Evolutionary conservation across 1,140 invertebrate genomes (phyloP).

Genomic region (Acromyrmex echinatior): DNA sequence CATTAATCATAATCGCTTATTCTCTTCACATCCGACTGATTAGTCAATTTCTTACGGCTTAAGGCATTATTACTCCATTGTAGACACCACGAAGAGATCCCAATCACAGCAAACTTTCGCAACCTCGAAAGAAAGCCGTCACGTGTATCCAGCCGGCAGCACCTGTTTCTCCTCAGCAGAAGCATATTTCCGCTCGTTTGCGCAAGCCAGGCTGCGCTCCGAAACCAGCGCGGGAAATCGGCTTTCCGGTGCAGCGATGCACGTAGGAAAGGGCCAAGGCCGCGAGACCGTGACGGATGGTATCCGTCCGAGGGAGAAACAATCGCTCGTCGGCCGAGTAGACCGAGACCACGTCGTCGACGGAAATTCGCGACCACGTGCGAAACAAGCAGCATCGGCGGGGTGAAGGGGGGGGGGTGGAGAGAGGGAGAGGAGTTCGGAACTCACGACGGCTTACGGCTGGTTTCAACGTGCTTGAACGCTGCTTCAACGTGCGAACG

Average conservation of each 20-base stretch:
- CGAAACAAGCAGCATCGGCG: background rate
- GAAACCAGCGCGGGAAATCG: constrained; percentile 15
- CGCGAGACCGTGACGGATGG: background rate
- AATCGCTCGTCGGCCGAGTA: background rate
- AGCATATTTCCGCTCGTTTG: background rate
- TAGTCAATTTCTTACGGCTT: no score
- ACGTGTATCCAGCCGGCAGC: background rate
- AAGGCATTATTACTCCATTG: no score
- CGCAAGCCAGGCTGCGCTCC: constrained; percentile 8
- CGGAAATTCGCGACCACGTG: constrained; percentile 19
- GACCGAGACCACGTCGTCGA: constrained; percentile 3
- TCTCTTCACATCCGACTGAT: no score
- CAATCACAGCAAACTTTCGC: no score
- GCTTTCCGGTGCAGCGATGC: background rate
- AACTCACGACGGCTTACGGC: no score
- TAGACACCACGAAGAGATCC: no score
- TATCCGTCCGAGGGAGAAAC: background rate
- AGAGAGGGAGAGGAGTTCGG: background rate
- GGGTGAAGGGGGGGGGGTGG: no score
- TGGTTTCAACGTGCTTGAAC: constrained; percentile 30
- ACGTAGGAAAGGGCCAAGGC: background rate
- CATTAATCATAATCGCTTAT: no score
- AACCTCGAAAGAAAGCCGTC: background rate
- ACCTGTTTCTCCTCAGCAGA: background rate
- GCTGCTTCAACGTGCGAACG: background rate